These are phyloP conservation scores for Anastrepha obliqua DNA, from an alignment of 1,140 invertebrate genomes.

Conservation along the genomic window DNA sequence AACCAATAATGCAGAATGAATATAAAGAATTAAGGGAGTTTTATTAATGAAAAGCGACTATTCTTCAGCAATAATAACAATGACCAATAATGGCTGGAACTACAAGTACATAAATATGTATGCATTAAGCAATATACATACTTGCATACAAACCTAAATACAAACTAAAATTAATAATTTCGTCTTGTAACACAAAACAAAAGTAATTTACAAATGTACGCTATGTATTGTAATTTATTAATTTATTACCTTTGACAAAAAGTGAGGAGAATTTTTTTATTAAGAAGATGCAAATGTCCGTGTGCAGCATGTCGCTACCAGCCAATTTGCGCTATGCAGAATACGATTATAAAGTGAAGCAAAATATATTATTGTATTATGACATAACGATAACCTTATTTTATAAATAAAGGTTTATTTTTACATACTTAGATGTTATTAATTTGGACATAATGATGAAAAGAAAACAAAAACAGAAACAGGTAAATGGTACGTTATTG, in stretches of 20 bases:
- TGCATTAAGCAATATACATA: conserved; percentile 51
- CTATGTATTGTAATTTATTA: conserved; percentile 56
- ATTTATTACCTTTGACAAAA: conserved; percentile 55
- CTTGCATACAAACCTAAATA: conserved; percentile 47
- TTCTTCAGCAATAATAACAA: conserved; percentile 35
- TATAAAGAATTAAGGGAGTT: background rate
- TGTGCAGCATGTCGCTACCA: conserved; percentile 19
- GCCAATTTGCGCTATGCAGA: conserved; percentile 53
- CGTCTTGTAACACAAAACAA: conserved; percentile 51
- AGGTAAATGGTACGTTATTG: no score
- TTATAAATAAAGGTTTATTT: conserved; percentile 68
- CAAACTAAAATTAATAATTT: conserved; percentile 52
- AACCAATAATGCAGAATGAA: conserved; percentile 19
- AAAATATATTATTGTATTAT: conserved; percentile 42
- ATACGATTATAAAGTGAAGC: conserved; percentile 51
- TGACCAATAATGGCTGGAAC: conserved; percentile 26
- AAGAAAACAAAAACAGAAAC: no score
- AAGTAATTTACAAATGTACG: conserved; percentile 48
- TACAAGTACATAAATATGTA: conserved; percentile 26
- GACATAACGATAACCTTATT: conserved; percentile 63
- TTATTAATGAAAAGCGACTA: conserved; percentile 43
- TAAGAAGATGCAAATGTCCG: conserved; percentile 47
- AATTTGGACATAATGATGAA: background rate
- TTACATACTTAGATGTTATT: conserved; percentile 18
- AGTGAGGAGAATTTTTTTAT: conserved; percentile 39